These are phyloP conservation scores for Melanotaenia duboulayi DNA, from an alignment of 2,113 vertebrate genomes.

Conservation along the genomic window DNA sequence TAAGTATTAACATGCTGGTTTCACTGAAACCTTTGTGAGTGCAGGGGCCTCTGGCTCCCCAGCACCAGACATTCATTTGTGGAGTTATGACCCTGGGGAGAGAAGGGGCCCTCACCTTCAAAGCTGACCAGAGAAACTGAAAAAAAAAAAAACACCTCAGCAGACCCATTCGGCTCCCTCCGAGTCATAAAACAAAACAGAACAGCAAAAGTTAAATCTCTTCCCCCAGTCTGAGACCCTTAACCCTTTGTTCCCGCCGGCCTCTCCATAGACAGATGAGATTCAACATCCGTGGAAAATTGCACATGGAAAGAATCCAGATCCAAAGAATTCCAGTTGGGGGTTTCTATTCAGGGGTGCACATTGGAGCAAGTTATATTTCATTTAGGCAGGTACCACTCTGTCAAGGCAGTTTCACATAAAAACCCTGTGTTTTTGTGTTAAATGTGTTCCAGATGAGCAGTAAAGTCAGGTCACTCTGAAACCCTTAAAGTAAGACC, in stretches of 20 bases:
- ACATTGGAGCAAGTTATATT: constrained; percentile 52
- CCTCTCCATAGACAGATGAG: constrained; percentile 53
- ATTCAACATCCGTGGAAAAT: constrained; percentile 61
- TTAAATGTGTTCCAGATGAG: constrained; percentile 79
- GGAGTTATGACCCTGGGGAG: constrained; percentile 54
- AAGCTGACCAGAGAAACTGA: constrained; percentile 48
- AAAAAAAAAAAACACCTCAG: constrained; percentile 44
- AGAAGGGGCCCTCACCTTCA: constrained; percentile 66
- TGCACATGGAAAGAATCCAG: constrained; percentile 62
- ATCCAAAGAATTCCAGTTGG: constrained; percentile 56
- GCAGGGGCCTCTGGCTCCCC: constrained; percentile 49
- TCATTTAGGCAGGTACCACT: constrained; percentile 65
- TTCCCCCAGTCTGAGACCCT: constrained; percentile 51
- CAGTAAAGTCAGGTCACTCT: constrained; percentile 32
- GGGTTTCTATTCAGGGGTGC: constrained; percentile 49
- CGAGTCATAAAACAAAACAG: constrained; percentile 69
- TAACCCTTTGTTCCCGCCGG: constrained; percentile 61
- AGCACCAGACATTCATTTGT: constrained; percentile 57
- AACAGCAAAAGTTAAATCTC: constrained; percentile 56
- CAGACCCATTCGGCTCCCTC: constrained; percentile 43
- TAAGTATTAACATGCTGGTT: constrained; percentile 49
- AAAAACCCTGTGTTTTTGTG: constrained; percentile 41
- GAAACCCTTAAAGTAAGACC: constrained; percentile 27
- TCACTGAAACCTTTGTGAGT: constrained; percentile 41
- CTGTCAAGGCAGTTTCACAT: constrained; percentile 47